Base-by-base conservation (phyloP, 2,797 vertebrate genomes). In the Naso thynnoides region DNA sequence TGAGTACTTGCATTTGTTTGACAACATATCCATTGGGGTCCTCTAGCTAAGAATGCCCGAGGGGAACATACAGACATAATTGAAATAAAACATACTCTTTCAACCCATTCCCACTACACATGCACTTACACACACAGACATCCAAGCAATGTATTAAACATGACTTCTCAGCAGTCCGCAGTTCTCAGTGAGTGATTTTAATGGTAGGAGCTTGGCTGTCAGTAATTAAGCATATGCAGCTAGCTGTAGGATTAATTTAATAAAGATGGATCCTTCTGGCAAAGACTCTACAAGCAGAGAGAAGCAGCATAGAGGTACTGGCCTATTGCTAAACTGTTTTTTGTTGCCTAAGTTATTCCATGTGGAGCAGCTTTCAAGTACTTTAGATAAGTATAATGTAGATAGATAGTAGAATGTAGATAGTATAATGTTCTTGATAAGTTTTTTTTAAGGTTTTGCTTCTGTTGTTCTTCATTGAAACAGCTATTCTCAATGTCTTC, bases 141-240 rank as follows among this genome's bases (percentile, higher is more conserved):
- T 8, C 21, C 18, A 72, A 11, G 8, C 26, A 5, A 39, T 47
- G 53, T 73, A 65, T 72, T 79, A 81, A 82, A 76, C 74, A 76
- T 57, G 24, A 16, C 26, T 63, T 61, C 47, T 19, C 58, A 49
- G 62, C 53, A 82, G 76, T 73, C 65, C 48, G 66, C 56, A 65
- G 61, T 71, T 88, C 72, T 45, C 56, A 44, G 66, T 81, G 65
- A 81, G 73, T 74, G 84, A 71, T 79, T 86, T 81, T 84, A 88
- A 89, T 78, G 60, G 78, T 82, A 70, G 47, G 57, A 80, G 68
- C 72, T 45, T 58, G 50, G 66, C 67, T 76, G 57, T 82, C 86
- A 77, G 71, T 90, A 86, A 92, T 91, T 85, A 87, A 88, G 62
- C 48, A 78, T 78, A 84, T 75, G 75, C 65, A 57, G 78, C 50